Evolutionary conservation across 35 echinoderm and acorn worm species (phyloP).

Genomic region (Patiria miniata): DNA sequence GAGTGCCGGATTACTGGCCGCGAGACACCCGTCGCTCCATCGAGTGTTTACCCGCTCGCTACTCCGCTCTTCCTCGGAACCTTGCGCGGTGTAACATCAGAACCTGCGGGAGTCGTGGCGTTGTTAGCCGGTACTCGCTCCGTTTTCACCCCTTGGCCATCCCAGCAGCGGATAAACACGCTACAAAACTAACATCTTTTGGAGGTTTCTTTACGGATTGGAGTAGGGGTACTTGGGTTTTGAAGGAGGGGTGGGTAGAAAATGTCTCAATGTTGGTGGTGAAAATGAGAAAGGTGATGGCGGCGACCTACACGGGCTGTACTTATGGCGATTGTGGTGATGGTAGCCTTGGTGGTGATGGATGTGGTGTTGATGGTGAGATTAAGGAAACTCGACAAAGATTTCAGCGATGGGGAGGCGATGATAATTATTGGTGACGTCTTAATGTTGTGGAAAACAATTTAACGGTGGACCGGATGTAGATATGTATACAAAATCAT

Average conservation of each 20-base stretch:
- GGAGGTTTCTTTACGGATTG: background rate
- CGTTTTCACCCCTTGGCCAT: background rate
- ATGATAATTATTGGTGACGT: no score
- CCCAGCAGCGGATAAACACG: background rate
- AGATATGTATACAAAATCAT: background rate
- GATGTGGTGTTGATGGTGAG: no score
- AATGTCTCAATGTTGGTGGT: no score
- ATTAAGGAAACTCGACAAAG: no score
- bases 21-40: background rate
- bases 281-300: no score
- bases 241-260: no score
- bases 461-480: background rate
- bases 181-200: slow-evolving; percentile 28
- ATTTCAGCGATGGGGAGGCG: no score
- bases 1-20: slow-evolving; percentile 4
- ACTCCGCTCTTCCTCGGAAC: background rate
- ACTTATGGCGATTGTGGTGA: background rate
- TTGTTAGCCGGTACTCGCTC: background rate
- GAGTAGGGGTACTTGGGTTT: background rate
- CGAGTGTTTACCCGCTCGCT: background rate
- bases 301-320: background rate
- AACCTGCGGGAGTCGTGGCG: background rate
- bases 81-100: background rate
- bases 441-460: background rate
- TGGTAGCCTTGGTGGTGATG: no score